These are phyloP conservation scores for Pica pica DNA, from an alignment of 2,113 vertebrate species.

Conservation along the genomic window DNA sequence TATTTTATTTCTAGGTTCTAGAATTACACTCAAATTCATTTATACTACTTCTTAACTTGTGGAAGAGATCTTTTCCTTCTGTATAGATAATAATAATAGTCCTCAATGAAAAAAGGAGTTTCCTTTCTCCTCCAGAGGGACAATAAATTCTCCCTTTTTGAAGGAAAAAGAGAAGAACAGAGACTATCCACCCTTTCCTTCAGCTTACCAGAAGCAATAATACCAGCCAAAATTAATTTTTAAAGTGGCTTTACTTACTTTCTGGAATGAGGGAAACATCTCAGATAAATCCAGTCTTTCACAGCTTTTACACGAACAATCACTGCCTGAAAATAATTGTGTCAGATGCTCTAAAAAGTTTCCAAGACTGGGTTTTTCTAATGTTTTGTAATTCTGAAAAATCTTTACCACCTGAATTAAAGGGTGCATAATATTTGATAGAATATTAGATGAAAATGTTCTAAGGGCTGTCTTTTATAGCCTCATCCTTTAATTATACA, in stretches of 20 bases:
- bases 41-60: neutral
- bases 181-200: neutral
- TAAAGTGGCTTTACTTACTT: slow-evolving; percentile 3
- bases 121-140: neutral
- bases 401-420: neutral
- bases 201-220: neutral
- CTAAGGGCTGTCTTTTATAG: neutral
- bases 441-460: neutral
- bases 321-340: slow-evolving; percentile 37
- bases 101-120: neutral
- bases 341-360: slow-evolving; percentile 46
- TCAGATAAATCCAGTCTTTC: slow-evolving; percentile 24
- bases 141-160: neutral
- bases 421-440: neutral
- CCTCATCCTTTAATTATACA: neutral
- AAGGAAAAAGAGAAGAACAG: neutral
- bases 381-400: neutral
- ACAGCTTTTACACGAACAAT: neutral
- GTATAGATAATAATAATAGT: neutral
- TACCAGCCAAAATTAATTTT: neutral
- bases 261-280: neutral
- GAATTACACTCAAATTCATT: slow-evolving; percentile 13
- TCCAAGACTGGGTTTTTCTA: neutral
- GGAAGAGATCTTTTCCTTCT: neutral
- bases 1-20: neutral